Conservation (phyloP, 2,113 vertebrate species). For the Esox niger region DNA sequence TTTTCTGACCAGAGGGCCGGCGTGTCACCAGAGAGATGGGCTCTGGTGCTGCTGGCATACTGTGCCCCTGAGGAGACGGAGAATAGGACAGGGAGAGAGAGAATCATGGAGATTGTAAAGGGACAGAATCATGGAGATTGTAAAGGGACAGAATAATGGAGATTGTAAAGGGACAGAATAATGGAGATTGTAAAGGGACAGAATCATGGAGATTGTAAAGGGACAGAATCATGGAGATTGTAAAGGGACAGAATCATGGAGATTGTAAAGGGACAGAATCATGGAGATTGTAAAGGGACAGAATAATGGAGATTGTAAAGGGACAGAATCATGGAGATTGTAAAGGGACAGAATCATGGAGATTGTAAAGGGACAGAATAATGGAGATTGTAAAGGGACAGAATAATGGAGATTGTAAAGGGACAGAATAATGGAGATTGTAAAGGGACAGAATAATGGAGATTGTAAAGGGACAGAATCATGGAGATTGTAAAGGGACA, state of each 20-base stretch:
- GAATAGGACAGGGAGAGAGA: background rate
- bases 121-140: background rate
- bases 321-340: background rate
- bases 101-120: background rate
- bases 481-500: too few species aligned
- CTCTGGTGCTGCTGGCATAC: constrained; percentile 91
- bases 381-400: constrained; percentile 24
- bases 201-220: background rate
- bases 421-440: background rate
- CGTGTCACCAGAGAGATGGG: constrained; percentile 79
- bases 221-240: constrained; percentile 37
- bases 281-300: constrained; percentile 11
- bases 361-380: constrained; percentile 27
- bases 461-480: too few species aligned
- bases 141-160: constrained; percentile 34
- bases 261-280: background rate
- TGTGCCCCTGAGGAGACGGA: constrained; percentile 77
- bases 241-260: background rate
- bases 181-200: background rate
- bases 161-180: background rate
- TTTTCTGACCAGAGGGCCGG: constrained; percentile 81
- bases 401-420: background rate
- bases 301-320: constrained; percentile 37
- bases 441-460: constrained; percentile 34
- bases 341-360: background rate